Base-by-base conservation (phyloP, 53 echinoderm and acorn worm genomes). In the Arbacia lixula region DNA sequence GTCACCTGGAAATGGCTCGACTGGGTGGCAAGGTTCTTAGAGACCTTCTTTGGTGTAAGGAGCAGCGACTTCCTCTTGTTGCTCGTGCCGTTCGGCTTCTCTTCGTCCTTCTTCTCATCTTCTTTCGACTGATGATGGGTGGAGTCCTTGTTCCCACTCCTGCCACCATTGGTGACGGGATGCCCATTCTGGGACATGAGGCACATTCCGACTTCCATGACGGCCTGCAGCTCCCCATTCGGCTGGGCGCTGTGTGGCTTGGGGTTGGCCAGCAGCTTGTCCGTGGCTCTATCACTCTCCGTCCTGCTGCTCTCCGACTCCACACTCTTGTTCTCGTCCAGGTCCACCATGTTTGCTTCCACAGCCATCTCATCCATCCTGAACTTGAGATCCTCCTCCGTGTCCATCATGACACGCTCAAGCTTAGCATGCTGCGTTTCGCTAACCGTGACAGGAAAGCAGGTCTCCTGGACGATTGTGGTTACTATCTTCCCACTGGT, bases 291-390 rank as follows among this genome's bases (percentile, higher is more conserved):
- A 17, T 81, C 82, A 50, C 82, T 81, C 82, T 81, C 82, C 10
- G 82, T 81, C 24, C 92, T 92, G 85, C 92, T 92, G 41, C 92
- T 71, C 51, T 88, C 92, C 22, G 85, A 85, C n/a, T 71, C 88
- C 40, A 86, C 81, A 26, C 87, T 88, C 38, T 60, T 88, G 53
- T 91, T 88, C 50, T 88, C 82, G 46, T 81, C 82, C 2, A 46
- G 28, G 34, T 51, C 43, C 14, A 40, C 60, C 78, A 77, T 77
- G 28, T 37, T 77, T 57, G 58, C 35, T 39, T 56, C 58, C 12
- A 58, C 78, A 24, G 78, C 56, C 78, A 77, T 77, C 78, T 77
- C 78, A 77, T 77, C 78, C 78, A 77, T 56, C 28, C 58, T 56
- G 26, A 77, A 77, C 37, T 77, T 77, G 40, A 77, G 78, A 22